phyloP scores from a whole-genome alignment of 2,797 vertebrate genomes.

The Glossophaga mutica region DNA sequence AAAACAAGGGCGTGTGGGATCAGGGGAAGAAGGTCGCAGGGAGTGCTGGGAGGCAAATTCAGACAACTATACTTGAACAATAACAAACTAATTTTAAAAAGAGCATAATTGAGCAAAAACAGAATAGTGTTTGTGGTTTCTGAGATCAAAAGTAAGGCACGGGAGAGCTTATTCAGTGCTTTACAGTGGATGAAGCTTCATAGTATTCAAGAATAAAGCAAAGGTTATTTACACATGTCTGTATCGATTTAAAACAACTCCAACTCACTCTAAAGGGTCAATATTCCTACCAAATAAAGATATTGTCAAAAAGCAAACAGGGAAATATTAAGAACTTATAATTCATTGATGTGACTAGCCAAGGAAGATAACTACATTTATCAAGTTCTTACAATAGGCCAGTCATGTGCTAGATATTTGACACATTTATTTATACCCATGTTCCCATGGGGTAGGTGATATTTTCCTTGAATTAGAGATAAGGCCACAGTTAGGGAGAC shows the following conservation, averaged over 20 bases:
- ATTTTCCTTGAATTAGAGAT: neutral
- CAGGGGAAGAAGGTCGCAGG: too few species aligned
- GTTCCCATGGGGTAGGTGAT: neutral
- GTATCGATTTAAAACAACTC: neutral
- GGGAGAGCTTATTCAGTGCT: constrained; percentile 69
- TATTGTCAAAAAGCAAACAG: neutral
- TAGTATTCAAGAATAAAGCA: constrained; percentile 41
- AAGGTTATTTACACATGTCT: constrained; percentile 7
- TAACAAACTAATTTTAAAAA: too few species aligned
- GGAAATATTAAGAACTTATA: neutral
- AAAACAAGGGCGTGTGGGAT: too few species aligned
- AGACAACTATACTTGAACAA: too few species aligned
- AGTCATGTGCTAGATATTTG: neutral
- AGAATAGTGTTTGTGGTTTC: constrained; percentile 60
- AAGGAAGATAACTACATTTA: neutral
- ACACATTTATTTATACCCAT: neutral
- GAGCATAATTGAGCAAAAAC: too few species aligned
- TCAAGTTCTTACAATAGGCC: neutral
- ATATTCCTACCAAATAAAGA: constrained; percentile 29
- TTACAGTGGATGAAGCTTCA: neutral
- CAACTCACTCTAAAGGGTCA: constrained; percentile 33
- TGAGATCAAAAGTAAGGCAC: constrained; percentile 57
- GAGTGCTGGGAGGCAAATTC: too few species aligned
- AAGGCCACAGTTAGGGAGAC: neutral
- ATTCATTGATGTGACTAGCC: neutral